Conservation (phyloP, 2,797 vertebrate species). For the Sebastes cheni region DNA sequence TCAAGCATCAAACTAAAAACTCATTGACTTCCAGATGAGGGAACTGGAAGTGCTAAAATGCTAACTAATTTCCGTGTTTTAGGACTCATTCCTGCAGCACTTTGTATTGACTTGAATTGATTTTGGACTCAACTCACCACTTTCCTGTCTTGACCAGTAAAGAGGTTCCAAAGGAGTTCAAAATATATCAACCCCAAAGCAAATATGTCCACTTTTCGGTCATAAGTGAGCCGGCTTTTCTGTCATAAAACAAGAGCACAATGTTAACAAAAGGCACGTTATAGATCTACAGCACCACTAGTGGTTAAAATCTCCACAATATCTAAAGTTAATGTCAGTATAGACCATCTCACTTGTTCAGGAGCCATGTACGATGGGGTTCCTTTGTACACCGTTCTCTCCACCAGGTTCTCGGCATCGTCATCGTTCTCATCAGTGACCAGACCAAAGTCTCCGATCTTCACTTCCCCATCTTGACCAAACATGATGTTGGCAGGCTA, state of each 20-base stretch:
- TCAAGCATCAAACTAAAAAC: too few species aligned
- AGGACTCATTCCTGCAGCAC: too few species aligned
- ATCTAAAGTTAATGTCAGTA: background rate
- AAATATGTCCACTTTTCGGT: conserved; percentile 82
- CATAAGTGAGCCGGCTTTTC: conserved; percentile 55
- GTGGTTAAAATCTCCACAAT: background rate
- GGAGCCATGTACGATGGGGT: conserved; percentile 89
- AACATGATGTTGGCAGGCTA: conserved; percentile 92
- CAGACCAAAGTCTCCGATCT: conserved; percentile 94
- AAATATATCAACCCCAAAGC: conserved; percentile 82
- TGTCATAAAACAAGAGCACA: conserved; percentile 51
- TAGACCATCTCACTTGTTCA: conserved; percentile 86
- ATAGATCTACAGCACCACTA: background rate
- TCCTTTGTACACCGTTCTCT: conserved; percentile 77
- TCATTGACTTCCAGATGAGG: too few species aligned
- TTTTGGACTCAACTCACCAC: conserved; percentile 40
- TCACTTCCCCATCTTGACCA: conserved; percentile 75
- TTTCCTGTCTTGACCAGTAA: background rate
- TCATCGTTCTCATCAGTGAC: conserved; percentile 74
- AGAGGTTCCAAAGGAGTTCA: conserved; percentile 76
- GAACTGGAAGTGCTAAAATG: too few species aligned
- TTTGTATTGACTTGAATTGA: background rate
- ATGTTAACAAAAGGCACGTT: background rate
- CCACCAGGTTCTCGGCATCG: conserved; percentile 40
- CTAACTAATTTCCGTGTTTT: too few species aligned